Evolutionary conservation across 35 echinoderm and acorn worm species (phyloP).

Genomic region (Amphiura filiformis): DNA sequence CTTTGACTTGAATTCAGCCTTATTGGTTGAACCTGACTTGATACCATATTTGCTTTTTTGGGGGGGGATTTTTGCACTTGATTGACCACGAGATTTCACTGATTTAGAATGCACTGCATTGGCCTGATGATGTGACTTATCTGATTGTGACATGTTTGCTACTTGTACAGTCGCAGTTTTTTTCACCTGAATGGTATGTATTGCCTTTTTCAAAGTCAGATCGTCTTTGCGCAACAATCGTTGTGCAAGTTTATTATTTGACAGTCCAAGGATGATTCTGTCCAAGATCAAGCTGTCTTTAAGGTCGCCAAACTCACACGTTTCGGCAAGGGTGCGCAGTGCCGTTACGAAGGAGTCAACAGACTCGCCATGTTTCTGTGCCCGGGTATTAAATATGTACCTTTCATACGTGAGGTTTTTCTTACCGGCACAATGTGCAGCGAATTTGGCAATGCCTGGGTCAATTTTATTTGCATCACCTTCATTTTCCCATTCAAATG

Average conservation of each 20-base stretch:
- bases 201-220: slow-evolving; percentile 46
- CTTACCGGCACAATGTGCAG: no score
- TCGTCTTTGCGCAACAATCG: slow-evolving; percentile 29
- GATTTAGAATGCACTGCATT: no score
- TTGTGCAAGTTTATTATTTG: slow-evolving; percentile 23
- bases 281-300: no score
- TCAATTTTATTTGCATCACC: slow-evolving; percentile 31
- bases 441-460: slow-evolving; percentile 23
- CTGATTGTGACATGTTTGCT: no score
- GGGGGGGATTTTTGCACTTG: no score
- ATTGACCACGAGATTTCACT: no score
- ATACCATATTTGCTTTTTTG: no score
- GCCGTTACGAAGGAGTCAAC: slow-evolving; percentile 50
- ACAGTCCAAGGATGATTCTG: slow-evolving; percentile 46
- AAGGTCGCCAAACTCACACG: slow-evolving; percentile 60
- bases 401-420: no score
- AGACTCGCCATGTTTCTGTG: slow-evolving; percentile 41
- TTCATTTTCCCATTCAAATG: slow-evolving; percentile 37
- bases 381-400: no score
- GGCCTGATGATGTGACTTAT: no score
- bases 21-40: no score
- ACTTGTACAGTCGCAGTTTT: not conserved
- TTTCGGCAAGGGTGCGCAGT: slow-evolving; percentile 30
- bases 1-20: no score
- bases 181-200: not conserved